These are phyloP conservation scores for Orthosia gracilis DNA, from an alignment of 2,888 invertebrate genomes.

Conservation along the genomic window DNA sequence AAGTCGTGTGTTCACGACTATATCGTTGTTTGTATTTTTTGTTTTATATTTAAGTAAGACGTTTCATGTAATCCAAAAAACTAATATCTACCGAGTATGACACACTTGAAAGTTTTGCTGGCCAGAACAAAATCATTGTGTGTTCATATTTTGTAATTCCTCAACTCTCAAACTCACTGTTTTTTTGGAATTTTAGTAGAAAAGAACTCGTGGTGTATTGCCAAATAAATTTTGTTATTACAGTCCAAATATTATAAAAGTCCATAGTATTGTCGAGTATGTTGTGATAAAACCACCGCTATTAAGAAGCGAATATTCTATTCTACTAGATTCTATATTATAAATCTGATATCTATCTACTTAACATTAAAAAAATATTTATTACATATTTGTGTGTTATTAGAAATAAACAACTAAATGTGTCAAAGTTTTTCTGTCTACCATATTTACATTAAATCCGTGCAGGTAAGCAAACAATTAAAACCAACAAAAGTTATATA, in stretches of 20 bases:
- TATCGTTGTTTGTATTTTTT: background rate
- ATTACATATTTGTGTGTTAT: background rate
- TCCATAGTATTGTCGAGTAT: background rate
- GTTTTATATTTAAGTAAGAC: background rate
- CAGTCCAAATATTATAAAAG: conserved; percentile 21
- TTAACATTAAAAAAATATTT: background rate
- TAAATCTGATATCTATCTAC: background rate
- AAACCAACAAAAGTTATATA: conserved; percentile 51
- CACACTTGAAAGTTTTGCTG: background rate
- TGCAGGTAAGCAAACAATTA: background rate
- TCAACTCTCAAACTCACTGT: background rate
- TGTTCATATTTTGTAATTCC: background rate
- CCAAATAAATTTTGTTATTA: background rate
- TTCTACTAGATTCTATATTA: background rate
- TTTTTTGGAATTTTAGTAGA: background rate
- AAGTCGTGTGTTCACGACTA: background rate
- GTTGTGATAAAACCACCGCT: conserved; percentile 25
- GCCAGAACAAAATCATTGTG: background rate
- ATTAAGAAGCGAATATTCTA: conserved; percentile 16
- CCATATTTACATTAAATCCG: background rate
- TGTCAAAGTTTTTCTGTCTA: conserved; percentile 20
- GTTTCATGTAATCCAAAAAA: background rate
- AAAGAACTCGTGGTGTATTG: conserved; percentile 5
- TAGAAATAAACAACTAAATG: conserved; percentile 15
- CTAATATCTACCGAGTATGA: background rate